Evolutionary conservation across 2,113 vertebrate genomes (phyloP), one percentile per base, ranked within the genome.

Genomic region (Tenebrosternarchus preto): DNA sequence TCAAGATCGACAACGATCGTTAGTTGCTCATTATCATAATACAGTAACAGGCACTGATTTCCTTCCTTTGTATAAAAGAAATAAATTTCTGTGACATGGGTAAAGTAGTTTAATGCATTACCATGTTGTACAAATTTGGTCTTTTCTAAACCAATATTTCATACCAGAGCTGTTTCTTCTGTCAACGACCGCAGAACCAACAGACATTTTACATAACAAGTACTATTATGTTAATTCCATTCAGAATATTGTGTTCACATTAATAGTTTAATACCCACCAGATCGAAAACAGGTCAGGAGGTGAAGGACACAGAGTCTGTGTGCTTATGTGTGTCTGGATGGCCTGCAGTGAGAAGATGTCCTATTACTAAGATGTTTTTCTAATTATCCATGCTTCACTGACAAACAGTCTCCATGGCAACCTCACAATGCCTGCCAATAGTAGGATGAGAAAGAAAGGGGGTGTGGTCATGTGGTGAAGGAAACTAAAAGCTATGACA

Each of bases 351-450:
- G 89, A 86, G 82, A 80, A 60, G 33, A 82, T 20, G 77, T 71
- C 86, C 85, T 87, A 89, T 88, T 86, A 81, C 83, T 81, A 84
- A 83, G 7, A 70, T 81, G 78, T 80, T 80, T 68, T 16, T 55
- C 88, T 88, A 88, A 92, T 92, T 90, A 90, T 88, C 86, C 88
- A 90, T 85, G 88, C 89, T 84, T 89, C 84, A 85, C 81, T 91
- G 60, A 57, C 85, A 88, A 63, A 87, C 85, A 64, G 90, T 93
- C 87, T 89, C 91, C 86, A 92, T 91, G 91, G 84, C 91, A 92
- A 93, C 92, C 85, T 78, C 81, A 91, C 86, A 90, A 90, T 91
- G 91, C 92, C 92, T 93, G 80, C 91, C 92, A 93, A 91, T 92
- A 82, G 84, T 77, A 86, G 74, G 73, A 73, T 69, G 24, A 1